Base-by-base conservation (phyloP, 2,888 invertebrate species). In the Caenorhabditis sp. region DNA sequence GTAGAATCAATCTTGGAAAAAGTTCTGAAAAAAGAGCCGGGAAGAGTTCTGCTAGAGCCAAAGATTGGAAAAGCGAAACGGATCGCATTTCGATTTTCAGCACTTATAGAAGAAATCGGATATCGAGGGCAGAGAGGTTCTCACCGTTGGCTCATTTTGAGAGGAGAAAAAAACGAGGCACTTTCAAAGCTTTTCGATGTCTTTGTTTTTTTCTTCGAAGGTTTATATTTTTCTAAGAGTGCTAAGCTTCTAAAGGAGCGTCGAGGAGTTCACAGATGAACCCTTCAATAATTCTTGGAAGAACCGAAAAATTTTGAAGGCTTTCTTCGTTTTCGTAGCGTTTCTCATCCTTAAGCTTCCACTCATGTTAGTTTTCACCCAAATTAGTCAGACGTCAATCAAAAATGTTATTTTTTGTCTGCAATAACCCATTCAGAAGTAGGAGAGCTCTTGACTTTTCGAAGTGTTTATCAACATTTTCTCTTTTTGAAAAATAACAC, bases 21-120 rank as follows among this genome's bases (percentile, higher is more conserved):
- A 56, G 3, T 16, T 58, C 14, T 31, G 58, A 31, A 47, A 38
- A 58, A 44, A 31, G n/a, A n/a, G n/a, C n/a, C n/a, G n/a, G n/a
- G n/a, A n/a, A n/a, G n/a, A n/a, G n/a, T 10, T 4, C 44, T 44
- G n/a, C n/a, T 44, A 3, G 8, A 35, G 44, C 44, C 44, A 47
- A 49, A 49, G 19, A 49, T 14, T 26, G 5, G 24, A 26, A 14
- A 5, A 8, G 19, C 10, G 19, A 54, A 26, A 54, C 10, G 54
- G 54, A 54, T 54, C 54, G 26, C 54, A 54, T 54, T 54, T 54
- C 54, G 54, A 54, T 54, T 54, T 54, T 14, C 54, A 54, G 54
- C 26, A 26, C 26, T 54, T 54, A 26, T 54, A 24, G 24, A 54
- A 54, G 54, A 26, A 54, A 54, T 54, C 24, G 24, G 54, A 54